phyloP scores from a whole-genome alignment of 2,113 vertebrate species.

The Pagrus major region DNA sequence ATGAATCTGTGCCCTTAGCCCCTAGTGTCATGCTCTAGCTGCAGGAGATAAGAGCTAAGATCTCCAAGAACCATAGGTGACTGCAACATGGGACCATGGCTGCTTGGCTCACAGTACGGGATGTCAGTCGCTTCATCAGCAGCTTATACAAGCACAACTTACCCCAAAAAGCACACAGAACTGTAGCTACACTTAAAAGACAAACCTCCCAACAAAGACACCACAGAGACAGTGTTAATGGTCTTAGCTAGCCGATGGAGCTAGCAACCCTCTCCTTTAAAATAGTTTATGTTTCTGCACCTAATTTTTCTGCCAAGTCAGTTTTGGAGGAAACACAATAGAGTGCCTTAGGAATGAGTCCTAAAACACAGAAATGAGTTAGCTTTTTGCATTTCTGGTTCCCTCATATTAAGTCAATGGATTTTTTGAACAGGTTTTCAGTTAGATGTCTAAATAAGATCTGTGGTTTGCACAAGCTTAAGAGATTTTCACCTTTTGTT shows the following conservation, averaged over 20 bases:
- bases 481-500: too few species aligned
- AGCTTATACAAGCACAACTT: constrained; percentile 16
- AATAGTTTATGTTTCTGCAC: too few species aligned
- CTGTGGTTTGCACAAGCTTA: too few species aligned
- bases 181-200: neutral
- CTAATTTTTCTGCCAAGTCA: too few species aligned
- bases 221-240: neutral
- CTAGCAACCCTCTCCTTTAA: too few species aligned
- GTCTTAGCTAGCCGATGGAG: neutral
- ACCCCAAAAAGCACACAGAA: neutral
- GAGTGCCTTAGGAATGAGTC: too few species aligned
- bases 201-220: neutral
- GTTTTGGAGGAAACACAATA: too few species aligned
- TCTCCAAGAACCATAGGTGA: constrained; percentile 47
- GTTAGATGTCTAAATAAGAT: too few species aligned
- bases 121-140: constrained; percentile 21
- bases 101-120: constrained; percentile 6
- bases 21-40: constrained; percentile 54
- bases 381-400: too few species aligned
- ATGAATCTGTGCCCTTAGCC: constrained; percentile 59
- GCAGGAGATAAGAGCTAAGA: constrained; percentile 67
- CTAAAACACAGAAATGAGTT: too few species aligned
- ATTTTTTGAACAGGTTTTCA: too few species aligned
- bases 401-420: too few species aligned
- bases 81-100: constrained; percentile 36